phyloP scores from a whole-genome alignment of 2,888 invertebrate genomes.

The Lasioglossum figueresi region DNA sequence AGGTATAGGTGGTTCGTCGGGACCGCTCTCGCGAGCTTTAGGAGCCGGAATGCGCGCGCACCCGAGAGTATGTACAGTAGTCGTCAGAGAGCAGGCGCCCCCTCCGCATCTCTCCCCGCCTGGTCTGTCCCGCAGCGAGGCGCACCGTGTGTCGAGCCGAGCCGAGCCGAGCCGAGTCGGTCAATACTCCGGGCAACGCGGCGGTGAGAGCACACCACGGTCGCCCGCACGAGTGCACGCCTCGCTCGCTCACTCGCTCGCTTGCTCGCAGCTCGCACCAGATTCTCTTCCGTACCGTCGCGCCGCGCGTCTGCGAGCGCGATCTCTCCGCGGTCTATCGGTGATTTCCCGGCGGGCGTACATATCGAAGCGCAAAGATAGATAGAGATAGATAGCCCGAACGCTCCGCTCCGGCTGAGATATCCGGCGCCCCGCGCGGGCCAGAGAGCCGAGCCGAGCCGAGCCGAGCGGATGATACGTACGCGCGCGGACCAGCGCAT shows the following conservation, averaged over 20 bases:
- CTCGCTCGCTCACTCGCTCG: conserved; percentile 59
- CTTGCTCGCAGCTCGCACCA: conserved; percentile 52
- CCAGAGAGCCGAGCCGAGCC: neutral
- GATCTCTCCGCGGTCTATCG: conserved; percentile 4
- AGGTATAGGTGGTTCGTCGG: conserved; percentile 32
- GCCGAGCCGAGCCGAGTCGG: conserved; percentile 78
- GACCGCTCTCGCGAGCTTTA: conserved; percentile 26
- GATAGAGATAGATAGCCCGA: neutral
- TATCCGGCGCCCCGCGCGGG: neutral
- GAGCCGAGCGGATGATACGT: conserved; percentile 15
- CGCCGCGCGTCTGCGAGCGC: conserved; percentile 20
- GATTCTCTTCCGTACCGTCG: conserved; percentile 41
- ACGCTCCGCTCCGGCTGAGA: neutral
- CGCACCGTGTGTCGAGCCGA: conserved; percentile 66
- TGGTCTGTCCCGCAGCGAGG: conserved; percentile 44
- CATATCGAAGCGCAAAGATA: neutral
- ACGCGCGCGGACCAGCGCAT: conserved; percentile 22
- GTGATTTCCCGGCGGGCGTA: conserved; percentile 19
- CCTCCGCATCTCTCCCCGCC: conserved; percentile 47
- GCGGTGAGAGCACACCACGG: conserved; percentile 74
- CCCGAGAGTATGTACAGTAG: conserved; percentile 47
- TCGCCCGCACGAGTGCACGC: conserved; percentile 67
- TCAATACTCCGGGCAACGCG: conserved; percentile 82
- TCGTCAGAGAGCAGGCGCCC: conserved; percentile 54
- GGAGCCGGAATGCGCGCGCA: conserved; percentile 55